A percentile compares a stretch with the other conserved stretches of the same genome.
Evolutionary conservation across 2,113 vertebrate species (phyloP).

Genomic region (Cochlearius cochlearius): DNA sequence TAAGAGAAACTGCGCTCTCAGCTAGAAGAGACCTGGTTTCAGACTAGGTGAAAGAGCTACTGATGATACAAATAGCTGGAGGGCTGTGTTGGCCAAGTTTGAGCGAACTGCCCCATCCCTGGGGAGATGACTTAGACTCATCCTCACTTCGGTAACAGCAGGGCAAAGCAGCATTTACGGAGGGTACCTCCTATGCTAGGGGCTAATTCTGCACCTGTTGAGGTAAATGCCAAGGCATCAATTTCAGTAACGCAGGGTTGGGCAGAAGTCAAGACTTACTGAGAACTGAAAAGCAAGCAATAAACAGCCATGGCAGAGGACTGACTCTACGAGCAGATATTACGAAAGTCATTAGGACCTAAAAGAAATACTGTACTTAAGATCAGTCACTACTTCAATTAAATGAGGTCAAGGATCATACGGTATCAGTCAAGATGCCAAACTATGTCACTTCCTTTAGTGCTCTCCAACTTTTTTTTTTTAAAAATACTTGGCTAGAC

Average conservation of each 20-base stretch:
- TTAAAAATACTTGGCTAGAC: conserved; percentile 16
- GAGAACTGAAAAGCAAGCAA: neutral
- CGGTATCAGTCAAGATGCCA: neutral
- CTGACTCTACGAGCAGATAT: neutral
- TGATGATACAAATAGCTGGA: neutral
- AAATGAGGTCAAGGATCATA: neutral
- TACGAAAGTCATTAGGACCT: neutral
- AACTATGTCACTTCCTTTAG: conserved; percentile 35
- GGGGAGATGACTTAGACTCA: neutral
- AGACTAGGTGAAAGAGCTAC: neutral
- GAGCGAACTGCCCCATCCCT: neutral
- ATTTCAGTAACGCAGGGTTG: neutral
- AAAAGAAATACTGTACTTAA: neutral
- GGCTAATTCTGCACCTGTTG: rapidly evolving
- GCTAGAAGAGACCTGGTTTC: neutral
- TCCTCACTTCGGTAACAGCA: neutral
- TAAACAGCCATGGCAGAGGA: neutral
- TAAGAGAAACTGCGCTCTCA: neutral
- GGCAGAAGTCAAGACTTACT: neutral
- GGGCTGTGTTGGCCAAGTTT: neutral
- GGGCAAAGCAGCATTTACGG: neutral
- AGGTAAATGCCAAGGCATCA: neutral
- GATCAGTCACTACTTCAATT: neutral
- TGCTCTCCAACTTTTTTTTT: neutral
- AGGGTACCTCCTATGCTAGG: neutral